Evolutionary conservation across 1,140 invertebrate genomes (phyloP).

Genomic region (Holotrichia oblita): DNA sequence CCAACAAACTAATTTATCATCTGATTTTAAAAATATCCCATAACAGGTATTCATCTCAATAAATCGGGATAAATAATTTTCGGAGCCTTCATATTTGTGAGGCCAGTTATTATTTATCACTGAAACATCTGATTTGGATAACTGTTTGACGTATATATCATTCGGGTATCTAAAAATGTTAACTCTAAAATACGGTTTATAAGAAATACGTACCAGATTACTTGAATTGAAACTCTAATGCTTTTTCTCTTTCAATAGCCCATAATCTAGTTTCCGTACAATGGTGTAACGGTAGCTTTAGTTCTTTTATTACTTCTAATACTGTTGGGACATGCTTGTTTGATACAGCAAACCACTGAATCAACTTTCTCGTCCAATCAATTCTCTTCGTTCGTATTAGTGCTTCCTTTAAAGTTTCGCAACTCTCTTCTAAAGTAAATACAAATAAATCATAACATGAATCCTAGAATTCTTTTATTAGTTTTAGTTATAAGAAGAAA

Average conservation of each 20-base stretch:
- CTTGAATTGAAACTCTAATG: constrained; percentile 27
- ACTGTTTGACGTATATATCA: neutral
- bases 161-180: constrained; percentile 6
- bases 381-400: constrained; percentile 27
- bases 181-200: neutral
- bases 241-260: constrained; percentile 5
- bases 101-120: constrained; percentile 50
- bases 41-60: constrained; percentile 52
- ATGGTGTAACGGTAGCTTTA: neutral
- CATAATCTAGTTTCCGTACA: neutral
- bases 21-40: constrained; percentile 52
- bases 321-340: neutral
- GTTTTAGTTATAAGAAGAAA: neutral
- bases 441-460: constrained; percentile 23
- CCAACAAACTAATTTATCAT: constrained; percentile 53
- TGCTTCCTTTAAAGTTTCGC: neutral
- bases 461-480: neutral
- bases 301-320: neutral
- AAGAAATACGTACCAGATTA: neutral
- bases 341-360: neutral
- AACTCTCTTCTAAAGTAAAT: constrained; percentile 35
- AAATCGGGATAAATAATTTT: constrained; percentile 49
- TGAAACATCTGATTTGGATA: neutral
- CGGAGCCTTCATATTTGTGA: constrained; percentile 51
- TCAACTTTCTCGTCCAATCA: neutral